phyloP scores from a whole-genome alignment of 2,797 vertebrate species.

The Sternotherus odoratus region DNA sequence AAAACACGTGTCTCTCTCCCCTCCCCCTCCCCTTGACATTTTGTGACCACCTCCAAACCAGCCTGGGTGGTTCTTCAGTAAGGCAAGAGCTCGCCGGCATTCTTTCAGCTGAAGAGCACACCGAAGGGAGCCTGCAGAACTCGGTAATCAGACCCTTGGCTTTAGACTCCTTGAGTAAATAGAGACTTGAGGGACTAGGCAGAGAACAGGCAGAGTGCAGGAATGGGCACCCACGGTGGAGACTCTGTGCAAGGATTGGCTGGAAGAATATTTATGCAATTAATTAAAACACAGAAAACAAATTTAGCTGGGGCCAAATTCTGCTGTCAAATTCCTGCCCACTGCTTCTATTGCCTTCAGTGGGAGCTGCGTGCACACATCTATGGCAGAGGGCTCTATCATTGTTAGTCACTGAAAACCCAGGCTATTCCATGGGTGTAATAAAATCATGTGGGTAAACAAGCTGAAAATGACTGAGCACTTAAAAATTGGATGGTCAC shows the following conservation, averaged over 20 bases:
- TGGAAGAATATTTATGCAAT: background rate
- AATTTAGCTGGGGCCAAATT: background rate
- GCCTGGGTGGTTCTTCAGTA: too few relatives aligned
- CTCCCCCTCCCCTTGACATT: accelerated
- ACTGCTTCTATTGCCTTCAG: background rate
- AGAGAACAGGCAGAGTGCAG: background rate
- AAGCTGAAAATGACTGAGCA: background rate
- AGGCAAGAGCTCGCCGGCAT: too few relatives aligned
- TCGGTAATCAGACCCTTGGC: background rate
- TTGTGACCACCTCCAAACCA: background rate
- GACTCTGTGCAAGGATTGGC: background rate
- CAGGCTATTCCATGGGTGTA: background rate
- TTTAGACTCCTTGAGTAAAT: background rate
- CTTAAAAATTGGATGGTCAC: background rate
- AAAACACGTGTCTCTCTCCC: background rate
- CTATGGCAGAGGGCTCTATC: background rate
- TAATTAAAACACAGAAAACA: too few relatives aligned
- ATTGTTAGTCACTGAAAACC: background rate
- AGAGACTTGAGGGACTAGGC: background rate
- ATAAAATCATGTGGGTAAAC: background rate
- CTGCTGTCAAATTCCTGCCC: background rate
- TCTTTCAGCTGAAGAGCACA: too few relatives aligned
- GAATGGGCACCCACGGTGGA: too few relatives aligned
- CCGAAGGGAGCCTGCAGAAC: background rate
- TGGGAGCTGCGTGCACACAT: background rate